Evolutionary conservation across 2,888 invertebrate genomes (phyloP), one percentile per base, ranked within the genome.

Genomic region (Nomada flava): DNA sequence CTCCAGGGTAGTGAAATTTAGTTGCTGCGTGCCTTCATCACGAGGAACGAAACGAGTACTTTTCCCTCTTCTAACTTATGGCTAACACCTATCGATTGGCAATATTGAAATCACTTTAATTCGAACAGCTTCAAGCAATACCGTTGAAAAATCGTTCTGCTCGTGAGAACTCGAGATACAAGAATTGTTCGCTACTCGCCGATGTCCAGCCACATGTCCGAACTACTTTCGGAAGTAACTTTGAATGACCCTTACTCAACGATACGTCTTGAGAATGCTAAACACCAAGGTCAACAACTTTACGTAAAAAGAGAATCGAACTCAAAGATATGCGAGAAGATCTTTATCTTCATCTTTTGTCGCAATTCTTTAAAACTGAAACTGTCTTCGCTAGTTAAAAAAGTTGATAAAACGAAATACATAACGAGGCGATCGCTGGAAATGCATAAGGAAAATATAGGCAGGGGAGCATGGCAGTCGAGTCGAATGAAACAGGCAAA

Each of bases 161-260:
- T 72, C 20, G 50, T 73, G 69, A 55, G 62, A 65, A 64, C 52
- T 52, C 13, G 50, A 29, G 36, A 36, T 67, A 59, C 36, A 50
- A 55, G 57, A 68, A 44, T 47, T 55, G 26, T 10, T 71, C 55
- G 18, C 23, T 15, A 4, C 36, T 36, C 36, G 36, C 36, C 47
- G 29, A 65, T 44, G 65, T 67, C 65, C 69, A 57, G 29, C 55
- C 59, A 50, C 44, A 67, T 42, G 55, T 9, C 50, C 57, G 5
- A 23, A 64, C 64, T 63, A 78, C 72, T 78, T 80, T 81, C 50
- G 44, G 62, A 29, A 59, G 52, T 67, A 65, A 71, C 53, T 74
- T 44, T 42, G 13, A 57, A 63, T 23, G 63, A 63, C 57, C 63
- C 75, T 63, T 69, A 47, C 57, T 65, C 50, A 7, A 44, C 65